These are phyloP conservation scores for Cetonia aurata DNA, from an alignment of 2,888 invertebrate species.

Conservation along the genomic window DNA sequence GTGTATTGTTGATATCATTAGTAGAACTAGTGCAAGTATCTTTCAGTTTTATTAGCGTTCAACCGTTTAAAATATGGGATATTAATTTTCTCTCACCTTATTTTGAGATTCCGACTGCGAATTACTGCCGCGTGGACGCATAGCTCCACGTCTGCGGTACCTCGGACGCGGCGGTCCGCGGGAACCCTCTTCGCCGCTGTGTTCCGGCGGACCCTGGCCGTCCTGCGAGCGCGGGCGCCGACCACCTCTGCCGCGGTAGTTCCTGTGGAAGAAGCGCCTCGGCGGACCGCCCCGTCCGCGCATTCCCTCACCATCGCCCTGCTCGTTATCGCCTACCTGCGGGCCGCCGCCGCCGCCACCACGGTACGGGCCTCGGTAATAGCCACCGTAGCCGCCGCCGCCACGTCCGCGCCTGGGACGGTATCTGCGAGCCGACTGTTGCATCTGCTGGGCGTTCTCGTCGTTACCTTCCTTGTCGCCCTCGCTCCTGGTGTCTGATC, in stretches of 20 bases:
- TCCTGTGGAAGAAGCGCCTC: slow-evolving; percentile 78
- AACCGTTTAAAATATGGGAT: too few relatives aligned
- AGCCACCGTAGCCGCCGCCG: slow-evolving; percentile 64
- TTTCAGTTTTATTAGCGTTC: too few relatives aligned
- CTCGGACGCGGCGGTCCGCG: slow-evolving; percentile 65
- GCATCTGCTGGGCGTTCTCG: slow-evolving; percentile 65
- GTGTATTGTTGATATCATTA: too few relatives aligned
- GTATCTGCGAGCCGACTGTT: slow-evolving; percentile 65
- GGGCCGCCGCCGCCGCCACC: slow-evolving; percentile 66
- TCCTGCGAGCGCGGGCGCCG: slow-evolving; percentile 71
- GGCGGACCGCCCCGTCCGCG: slow-evolving; percentile 69
- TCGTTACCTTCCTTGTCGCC: slow-evolving; percentile 64
- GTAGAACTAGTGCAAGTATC: too few relatives aligned
- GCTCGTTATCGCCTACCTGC: slow-evolving; percentile 63
- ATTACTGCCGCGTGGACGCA: slow-evolving; percentile 63
- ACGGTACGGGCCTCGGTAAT: slow-evolving; percentile 66
- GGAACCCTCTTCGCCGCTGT: slow-evolving; percentile 64
- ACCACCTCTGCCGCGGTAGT: slow-evolving; percentile 76
- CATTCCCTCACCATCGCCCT: slow-evolving; percentile 65
- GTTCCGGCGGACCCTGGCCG: slow-evolving; percentile 64
- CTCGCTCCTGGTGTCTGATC: slow-evolving; percentile 50
- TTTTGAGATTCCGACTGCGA: slow-evolving; percentile 63
- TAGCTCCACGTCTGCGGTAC: slow-evolving; percentile 63
- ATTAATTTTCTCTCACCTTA: slow-evolving; percentile 5
- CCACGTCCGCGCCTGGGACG: slow-evolving; percentile 67